Evolutionary conservation across 2,888 invertebrate species (phyloP).

Genomic region (Hemistola chrysoprasaria): DNA sequence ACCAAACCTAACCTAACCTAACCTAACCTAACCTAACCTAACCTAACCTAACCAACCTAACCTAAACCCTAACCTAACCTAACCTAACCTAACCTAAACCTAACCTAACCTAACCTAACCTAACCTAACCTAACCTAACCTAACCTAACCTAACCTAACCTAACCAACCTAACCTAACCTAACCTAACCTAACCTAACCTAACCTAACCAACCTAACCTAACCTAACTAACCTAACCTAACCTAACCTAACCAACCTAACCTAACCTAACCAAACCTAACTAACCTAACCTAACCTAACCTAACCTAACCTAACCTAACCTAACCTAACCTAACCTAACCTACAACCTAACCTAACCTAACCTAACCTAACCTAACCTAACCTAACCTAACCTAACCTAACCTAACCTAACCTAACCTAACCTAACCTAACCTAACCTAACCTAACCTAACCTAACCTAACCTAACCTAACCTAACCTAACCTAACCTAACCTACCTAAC

Average conservation of each 20-base stretch:
- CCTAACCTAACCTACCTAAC: no score
- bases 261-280: no score
- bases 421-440: conserved; percentile 13
- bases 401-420: conserved; percentile 6
- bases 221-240: no score
- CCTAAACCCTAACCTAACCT: conserved; percentile 7
- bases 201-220: no score
- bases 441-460: conserved; percentile 14
- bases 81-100: conserved; percentile 13
- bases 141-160: conserved; percentile 13
- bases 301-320: conserved; percentile 1
- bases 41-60: no score
- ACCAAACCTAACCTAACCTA: conserved; percentile 19
- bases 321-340: conserved; percentile 18
- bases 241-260: no score
- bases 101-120: conserved; percentile 13
- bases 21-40: conserved; percentile 16
- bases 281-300: conserved; percentile 2
- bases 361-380: conserved; percentile 10
- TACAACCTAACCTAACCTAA: no score
- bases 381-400: conserved; percentile 11
- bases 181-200: conserved; percentile 1
- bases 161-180: no score
- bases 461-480: conserved; percentile 8
- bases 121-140: conserved; percentile 13